Evolutionary conservation across 2,113 vertebrate genomes (phyloP).

Genomic region (Clarias macrocephalus): DNA sequence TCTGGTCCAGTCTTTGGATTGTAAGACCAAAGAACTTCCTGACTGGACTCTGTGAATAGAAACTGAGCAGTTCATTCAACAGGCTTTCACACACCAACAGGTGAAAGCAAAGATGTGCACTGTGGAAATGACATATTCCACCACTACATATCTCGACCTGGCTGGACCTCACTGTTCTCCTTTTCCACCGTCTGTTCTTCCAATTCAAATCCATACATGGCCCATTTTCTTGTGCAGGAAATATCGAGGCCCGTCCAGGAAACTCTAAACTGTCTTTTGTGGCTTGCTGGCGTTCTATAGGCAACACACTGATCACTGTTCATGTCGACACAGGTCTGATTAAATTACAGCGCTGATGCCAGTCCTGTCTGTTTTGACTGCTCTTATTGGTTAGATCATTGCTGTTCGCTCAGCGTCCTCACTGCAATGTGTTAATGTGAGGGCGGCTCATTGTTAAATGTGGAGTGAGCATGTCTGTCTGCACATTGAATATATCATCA

Average conservation of each 20-base stretch:
- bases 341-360: background rate
- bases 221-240: background rate
- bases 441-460: background rate
- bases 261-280: background rate
- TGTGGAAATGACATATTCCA: background rate
- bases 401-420: background rate
- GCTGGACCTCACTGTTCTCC: background rate
- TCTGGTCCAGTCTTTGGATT: background rate
- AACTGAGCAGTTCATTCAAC: background rate
- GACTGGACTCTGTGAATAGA: background rate
- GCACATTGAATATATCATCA: background rate
- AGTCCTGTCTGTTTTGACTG: background rate
- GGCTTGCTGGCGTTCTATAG: background rate
- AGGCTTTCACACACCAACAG: background rate
- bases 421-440: background rate
- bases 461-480: background rate
- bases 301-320: conserved; percentile 1
- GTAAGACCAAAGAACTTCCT: background rate
- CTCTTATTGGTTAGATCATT: background rate
- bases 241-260: background rate
- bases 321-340: background rate
- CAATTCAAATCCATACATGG: background rate
- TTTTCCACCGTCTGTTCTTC: background rate
- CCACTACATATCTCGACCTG: background rate
- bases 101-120: background rate